Conservation (phyloP, 2,888 invertebrate species). For the Tipula lateralis region DNA sequence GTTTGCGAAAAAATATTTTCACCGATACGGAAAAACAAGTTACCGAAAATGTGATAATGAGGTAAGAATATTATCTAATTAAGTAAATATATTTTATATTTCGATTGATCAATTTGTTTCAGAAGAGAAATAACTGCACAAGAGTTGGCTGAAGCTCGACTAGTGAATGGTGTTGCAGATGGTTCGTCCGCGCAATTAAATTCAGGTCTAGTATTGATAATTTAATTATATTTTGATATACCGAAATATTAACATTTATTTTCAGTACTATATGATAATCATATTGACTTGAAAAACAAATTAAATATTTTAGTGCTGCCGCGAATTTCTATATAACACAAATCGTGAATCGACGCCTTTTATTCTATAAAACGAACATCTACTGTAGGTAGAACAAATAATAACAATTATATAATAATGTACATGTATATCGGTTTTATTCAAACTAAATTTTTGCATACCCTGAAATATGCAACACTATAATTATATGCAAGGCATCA, state of each 20-base stretch:
- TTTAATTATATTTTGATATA: not conserved
- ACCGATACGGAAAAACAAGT: constrained; percentile 68
- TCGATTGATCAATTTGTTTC: constrained; percentile 25
- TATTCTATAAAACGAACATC: not conserved
- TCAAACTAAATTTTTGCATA: not conserved
- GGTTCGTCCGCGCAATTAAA: constrained; percentile 37
- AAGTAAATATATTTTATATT: not conserved
- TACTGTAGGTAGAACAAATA: not conserved
- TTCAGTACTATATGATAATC: not conserved
- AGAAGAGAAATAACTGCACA: constrained; percentile 36
- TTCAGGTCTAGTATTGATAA: constrained; percentile 34
- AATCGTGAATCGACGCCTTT: not conserved
- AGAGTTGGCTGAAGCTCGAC: constrained; percentile 36
- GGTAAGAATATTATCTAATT: constrained; percentile 41
- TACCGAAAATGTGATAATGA: constrained; percentile 61
- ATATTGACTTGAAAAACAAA: not conserved
- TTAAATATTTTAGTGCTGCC: constrained; percentile 30
- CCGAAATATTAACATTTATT: not conserved
- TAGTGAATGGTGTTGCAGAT: constrained; percentile 34
- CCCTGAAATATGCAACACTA: not conserved
- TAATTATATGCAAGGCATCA: not conserved
- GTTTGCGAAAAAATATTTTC: constrained; percentile 67
- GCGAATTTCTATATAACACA: constrained; percentile 25
- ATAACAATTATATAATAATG: not conserved
- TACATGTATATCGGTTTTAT: not conserved